These are phyloP conservation scores for Plemyria rubiginata DNA, from an alignment of 2,888 invertebrate genomes.

Conservation along the genomic window DNA sequence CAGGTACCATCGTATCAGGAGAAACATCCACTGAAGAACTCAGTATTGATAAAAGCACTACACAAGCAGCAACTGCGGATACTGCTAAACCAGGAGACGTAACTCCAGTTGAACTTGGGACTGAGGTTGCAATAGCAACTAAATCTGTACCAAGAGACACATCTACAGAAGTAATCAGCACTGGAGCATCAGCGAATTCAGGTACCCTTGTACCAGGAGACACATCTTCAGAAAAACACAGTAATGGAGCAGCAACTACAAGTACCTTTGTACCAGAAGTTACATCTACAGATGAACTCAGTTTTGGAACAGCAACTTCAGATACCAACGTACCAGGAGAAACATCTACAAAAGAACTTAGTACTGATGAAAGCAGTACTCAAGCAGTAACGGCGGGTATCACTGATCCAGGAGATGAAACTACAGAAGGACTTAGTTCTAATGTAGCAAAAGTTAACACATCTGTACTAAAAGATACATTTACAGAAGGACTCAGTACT, in stretches of 20 bases:
- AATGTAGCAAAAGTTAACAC: not conserved
- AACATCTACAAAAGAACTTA: not conserved
- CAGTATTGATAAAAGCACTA: not conserved
- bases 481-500: not conserved
- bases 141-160: not conserved
- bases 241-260: not conserved
- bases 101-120: too few relatives aligned
- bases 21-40: constrained; percentile 1
- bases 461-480: not conserved
- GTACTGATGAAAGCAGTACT: not conserved
- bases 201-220: too few relatives aligned
- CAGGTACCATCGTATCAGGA: not conserved
- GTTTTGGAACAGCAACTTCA: constrained; percentile 1
- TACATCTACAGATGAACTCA: not conserved
- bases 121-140: not conserved
- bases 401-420: too few relatives aligned
- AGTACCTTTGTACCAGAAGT: not conserved
- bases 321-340: not conserved
- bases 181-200: too few relatives aligned
- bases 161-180: not conserved
- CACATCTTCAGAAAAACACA: not conserved
- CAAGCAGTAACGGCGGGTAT: not conserved
- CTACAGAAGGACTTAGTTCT: not conserved
- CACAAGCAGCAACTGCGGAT: not conserved
- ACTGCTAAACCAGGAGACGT: too few relatives aligned